Evolutionary conservation across 2,797 vertebrate species (phyloP), one percentile per base, ranked within the genome.

Genomic region (Simalia tracyae): DNA sequence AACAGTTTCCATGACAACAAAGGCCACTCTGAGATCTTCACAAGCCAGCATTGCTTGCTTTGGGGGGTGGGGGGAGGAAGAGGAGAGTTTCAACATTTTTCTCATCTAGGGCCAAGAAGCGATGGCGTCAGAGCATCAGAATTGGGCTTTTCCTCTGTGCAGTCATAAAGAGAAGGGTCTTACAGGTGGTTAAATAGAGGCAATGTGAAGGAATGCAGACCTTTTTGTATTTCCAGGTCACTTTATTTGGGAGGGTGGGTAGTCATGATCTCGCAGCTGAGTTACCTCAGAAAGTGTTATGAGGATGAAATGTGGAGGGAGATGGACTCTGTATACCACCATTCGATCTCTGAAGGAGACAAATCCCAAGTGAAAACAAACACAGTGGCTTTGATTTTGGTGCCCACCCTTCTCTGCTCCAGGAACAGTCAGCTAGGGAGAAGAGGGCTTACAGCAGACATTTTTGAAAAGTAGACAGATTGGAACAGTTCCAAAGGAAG

Each of bases 1-100:
- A 88, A 61, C 24, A 17, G 87, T 88, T 64, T 88, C 87, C 87
- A 88, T 88, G 87, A 63, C 87, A 64, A 64, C 87, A 46, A 28
- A 88, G 87, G 36, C 60, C 63, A 64, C 5, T 17, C 2, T 2
- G 24, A 88, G 87, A 88, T 24, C 36, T 46, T 63, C 36, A 24
- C 19, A 24, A 61, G 19, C 36, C 86, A 88, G 86, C 36, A 19
- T 31, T 86, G 85, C 28, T 59, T 57, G 4, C 36, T 88, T 50
- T 88, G 86, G 46, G 14, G 26, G 46, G 64, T 50, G 8, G 46
- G 15, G 46, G 1, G 5, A 7, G 28, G 19, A 26, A 46, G 42
- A 42, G 28, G 84, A 54, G 42, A 84, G 46, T 56, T 26, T 42
- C 7, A 81, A 36, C 42, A 24, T 81, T 46, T 81, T 81, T 81